Evolutionary conservation across 2,113 vertebrate genomes (phyloP).

Genomic region (Myodes glareolus): DNA sequence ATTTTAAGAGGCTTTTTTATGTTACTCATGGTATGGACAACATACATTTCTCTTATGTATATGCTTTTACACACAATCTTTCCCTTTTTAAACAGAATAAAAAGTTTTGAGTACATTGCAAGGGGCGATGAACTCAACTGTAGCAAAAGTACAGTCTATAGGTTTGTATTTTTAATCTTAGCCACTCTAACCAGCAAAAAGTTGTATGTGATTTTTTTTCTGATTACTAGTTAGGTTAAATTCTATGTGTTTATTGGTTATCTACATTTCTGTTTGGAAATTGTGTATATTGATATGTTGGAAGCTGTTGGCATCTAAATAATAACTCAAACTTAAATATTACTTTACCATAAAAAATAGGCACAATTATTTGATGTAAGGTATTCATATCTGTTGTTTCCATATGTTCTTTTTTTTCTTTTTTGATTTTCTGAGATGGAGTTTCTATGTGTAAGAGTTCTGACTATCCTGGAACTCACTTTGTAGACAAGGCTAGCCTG

Average conservation of each 20-base stretch:
- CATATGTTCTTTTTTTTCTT: not conserved
- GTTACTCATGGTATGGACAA: not conserved
- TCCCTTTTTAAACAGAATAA: not conserved
- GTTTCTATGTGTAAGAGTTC: too few species aligned
- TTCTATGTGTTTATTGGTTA: not conserved
- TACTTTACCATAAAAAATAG: not conserved
- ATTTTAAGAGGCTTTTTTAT: constrained; percentile 40
- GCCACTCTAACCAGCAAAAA: not conserved
- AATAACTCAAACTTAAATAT: not conserved
- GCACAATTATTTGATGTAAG: not conserved
- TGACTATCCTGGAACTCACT: too few species aligned
- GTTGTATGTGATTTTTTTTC: not conserved
- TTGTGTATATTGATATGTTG: not conserved
- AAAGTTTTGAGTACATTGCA: not conserved
- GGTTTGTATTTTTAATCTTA: constrained; percentile 37
- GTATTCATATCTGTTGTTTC: not conserved
- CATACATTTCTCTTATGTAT: not conserved
- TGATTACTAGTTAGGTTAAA: not conserved
- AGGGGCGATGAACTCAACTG: not conserved
- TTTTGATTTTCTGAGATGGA: too few species aligned
- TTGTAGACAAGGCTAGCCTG: too few species aligned
- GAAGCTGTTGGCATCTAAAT: not conserved
- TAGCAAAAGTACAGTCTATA: not conserved
- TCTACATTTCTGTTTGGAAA: not conserved
- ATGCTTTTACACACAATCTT: not conserved